Evolutionary conservation across 1,140 invertebrate genomes (phyloP).

Genomic region (Archivesica marissinica): DNA sequence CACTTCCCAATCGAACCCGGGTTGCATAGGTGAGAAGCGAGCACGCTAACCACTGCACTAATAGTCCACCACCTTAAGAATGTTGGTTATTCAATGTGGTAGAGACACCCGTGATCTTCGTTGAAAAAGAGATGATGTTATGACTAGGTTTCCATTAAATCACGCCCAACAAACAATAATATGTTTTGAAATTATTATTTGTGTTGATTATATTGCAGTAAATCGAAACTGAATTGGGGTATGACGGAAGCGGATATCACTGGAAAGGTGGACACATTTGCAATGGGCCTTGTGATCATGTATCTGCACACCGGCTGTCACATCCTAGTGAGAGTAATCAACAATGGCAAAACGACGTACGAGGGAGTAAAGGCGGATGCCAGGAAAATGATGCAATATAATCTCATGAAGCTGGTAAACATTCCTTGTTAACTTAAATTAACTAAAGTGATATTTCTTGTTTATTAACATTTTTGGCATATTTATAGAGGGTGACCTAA

Average conservation of each 20-base stretch:
- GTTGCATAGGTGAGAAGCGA: too few species aligned
- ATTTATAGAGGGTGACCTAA: too few species aligned
- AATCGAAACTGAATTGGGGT: background rate
- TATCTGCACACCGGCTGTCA: slow-evolving; percentile 59
- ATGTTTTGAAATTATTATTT: background rate
- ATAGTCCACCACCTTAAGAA: too few species aligned
- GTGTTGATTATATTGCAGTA: background rate
- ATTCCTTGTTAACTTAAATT: background rate
- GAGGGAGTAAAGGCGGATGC: background rate
- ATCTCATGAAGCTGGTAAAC: background rate
- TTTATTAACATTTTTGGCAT: background rate
- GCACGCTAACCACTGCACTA: too few species aligned
- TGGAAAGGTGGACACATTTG: slow-evolving; percentile 60
- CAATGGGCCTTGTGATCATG: slow-evolving; percentile 58
- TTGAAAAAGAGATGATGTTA: too few species aligned
- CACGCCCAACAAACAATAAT: background rate
- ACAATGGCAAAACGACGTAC: slow-evolving; percentile 36
- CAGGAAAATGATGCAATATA: slow-evolving; percentile 9
- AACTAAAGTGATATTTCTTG: background rate
- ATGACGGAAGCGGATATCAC: slow-evolving; percentile 40
- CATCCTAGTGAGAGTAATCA: slow-evolving; percentile 42
- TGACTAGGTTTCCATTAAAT: too few species aligned
- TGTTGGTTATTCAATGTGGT: too few species aligned
- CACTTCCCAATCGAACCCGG: too few species aligned
- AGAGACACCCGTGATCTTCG: too few species aligned